phyloP scores from a whole-genome alignment of 2,113 vertebrate genomes.

The Microtus ochrogaster region DNA sequence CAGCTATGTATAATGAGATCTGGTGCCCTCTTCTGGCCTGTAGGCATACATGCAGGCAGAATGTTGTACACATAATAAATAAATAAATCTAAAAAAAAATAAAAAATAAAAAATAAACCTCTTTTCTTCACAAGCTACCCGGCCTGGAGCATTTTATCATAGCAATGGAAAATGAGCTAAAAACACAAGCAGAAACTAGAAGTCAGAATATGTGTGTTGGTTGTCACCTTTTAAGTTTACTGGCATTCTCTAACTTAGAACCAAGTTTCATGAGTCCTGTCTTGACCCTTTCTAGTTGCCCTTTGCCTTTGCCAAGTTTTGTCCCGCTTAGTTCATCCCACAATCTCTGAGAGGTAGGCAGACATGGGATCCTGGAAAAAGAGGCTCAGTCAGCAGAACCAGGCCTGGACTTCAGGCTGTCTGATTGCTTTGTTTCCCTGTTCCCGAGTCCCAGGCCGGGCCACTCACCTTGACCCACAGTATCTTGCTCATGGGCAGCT shows the following conservation, averaged over 20 bases:
- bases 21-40: too few species aligned
- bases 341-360: neutral
- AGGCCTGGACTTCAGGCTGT: neutral
- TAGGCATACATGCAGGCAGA: too few species aligned
- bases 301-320: neutral
- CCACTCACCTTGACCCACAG: constrained; percentile 83
- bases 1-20: too few species aligned
- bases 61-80: too few species aligned
- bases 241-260: neutral
- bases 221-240: neutral
- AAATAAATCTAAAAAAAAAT: too few species aligned
- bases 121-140: neutral
- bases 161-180: neutral
- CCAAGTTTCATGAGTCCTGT: neutral
- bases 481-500: constrained; percentile 87
- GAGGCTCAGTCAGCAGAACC: neutral
- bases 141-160: neutral
- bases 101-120: neutral
- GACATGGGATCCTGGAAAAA: neutral
- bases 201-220: neutral
- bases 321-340: neutral
- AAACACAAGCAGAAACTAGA: neutral
- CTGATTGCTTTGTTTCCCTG: neutral
- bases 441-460: neutral
- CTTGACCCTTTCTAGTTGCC: neutral